These are phyloP conservation scores for Mesopsocus fuscifrons DNA, from an alignment of 2,888 invertebrate species.

Conservation along the genomic window DNA sequence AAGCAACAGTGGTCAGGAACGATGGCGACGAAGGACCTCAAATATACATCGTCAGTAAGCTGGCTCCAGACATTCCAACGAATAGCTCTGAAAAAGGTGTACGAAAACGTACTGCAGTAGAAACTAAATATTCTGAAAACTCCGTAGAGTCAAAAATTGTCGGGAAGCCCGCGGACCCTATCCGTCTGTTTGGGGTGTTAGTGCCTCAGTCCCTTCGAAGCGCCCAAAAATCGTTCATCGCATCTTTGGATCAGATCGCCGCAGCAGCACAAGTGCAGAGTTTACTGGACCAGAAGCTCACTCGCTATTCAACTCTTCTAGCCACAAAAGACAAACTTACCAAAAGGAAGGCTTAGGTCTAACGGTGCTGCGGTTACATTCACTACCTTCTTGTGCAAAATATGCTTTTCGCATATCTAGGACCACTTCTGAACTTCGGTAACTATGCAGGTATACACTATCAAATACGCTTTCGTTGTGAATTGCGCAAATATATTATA, in stretches of 20 bases:
- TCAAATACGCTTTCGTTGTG: no score
- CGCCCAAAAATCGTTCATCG: constrained; percentile 55
- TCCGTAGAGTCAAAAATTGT: neutral
- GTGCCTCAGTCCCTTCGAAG: constrained; percentile 59
- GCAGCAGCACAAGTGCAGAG: constrained; percentile 51
- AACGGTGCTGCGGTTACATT: no score
- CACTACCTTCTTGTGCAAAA: no score
- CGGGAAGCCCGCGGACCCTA: constrained; percentile 33
- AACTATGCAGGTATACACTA: no score
- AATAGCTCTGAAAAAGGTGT: constrained; percentile 4
- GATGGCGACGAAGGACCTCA: neutral
- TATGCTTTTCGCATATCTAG: no score
- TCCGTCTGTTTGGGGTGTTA: constrained; percentile 74
- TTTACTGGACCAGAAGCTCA: constrained; percentile 26
- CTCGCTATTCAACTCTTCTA: neutral
- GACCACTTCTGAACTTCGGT: no score
- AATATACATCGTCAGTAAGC: no score
- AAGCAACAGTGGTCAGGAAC: neutral
- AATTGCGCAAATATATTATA: no score
- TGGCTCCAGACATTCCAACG: no score
- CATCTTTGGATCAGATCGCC: constrained; percentile 41
- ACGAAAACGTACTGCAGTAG: neutral
- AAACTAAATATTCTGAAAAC: constrained; percentile 20
- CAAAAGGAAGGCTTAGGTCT: no score
- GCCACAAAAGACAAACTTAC: neutral